Evolutionary conservation across 2,113 vertebrate genomes (phyloP), one percentile per base, ranked within the genome.

Genomic region (Paramisgurnus dabryanus): DNA sequence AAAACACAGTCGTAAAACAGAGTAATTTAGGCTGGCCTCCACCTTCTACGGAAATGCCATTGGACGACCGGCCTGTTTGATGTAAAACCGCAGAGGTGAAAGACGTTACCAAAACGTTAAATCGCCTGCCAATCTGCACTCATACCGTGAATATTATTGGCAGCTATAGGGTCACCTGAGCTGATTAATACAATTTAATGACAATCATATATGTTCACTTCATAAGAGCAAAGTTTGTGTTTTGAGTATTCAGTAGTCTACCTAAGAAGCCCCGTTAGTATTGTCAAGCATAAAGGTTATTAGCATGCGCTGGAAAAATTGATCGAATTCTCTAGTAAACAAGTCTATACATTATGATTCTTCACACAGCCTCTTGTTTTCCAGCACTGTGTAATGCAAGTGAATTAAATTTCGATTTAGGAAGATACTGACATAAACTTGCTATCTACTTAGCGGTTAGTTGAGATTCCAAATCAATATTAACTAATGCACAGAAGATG

Each of bases 1-100:
- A 73, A 82, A 82, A 82, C 67, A 67, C 71, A 55, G 50, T 64
- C 22, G 66, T 82, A 73, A 82, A 82, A 82, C 27, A 18, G 60
- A 72, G 81, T 72, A 55, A 82, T 78, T 82, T 78, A 55, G 57
- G 49, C 67, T 64, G 73, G 45, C 67, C 57, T 70, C 45, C 34
- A 64, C 80, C 40, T 65, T 55, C 74, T 41, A 67, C 50, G 49
- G 67, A 82, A 71, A 69, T 78, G 60, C 67, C 27, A 71, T 41
- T 65, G 67, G 72, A 82, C 65, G 61, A 50, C 49, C 22, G 58
- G 5, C 45, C 7, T 41, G 15, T 65, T 82, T 82, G 69, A 78
- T 78, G 61, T 67, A 78, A 67, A 78, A 67, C 27, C 4, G 53
- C 68, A 67, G 68, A 60, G 40, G 69, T 50, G 66, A 73, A 58